Evolutionary conservation across 1,140 invertebrate genomes (phyloP).

Genomic region (Pseudomyrmex cubaensis): DNA sequence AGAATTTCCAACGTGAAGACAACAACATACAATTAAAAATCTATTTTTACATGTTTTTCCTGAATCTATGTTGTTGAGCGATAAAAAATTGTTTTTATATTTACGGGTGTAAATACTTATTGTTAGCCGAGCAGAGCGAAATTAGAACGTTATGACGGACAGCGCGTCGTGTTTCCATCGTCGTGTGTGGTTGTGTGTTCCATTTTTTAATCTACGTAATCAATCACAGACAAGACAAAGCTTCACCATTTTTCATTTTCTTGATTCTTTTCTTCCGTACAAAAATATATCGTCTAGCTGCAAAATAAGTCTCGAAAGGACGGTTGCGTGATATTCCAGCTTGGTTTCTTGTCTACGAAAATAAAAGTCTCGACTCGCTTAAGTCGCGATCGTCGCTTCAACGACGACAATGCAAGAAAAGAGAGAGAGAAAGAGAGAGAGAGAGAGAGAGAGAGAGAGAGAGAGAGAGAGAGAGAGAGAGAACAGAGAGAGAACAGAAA

Average conservation of each 20-base stretch:
- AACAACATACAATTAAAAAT: neutral
- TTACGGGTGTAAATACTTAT: too few relatives aligned
- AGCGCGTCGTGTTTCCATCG: too few relatives aligned
- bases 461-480: neutral
- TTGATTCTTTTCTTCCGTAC: neutral
- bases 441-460: neutral
- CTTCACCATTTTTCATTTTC: neutral
- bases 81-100: neutral
- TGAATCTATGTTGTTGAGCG: too few relatives aligned
- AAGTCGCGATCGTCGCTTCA: neutral
- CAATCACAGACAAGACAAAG: too few relatives aligned
- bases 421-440: neutral
- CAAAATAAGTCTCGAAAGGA: constrained; percentile 32
- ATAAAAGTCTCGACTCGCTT: constrained; percentile 47
- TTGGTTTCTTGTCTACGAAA: constrained; percentile 58
- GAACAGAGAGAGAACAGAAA: neutral
- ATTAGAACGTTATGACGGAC: too few relatives aligned
- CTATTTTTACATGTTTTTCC: too few relatives aligned
- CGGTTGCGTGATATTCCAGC: constrained; percentile 34
- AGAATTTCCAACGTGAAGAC: neutral
- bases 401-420: neutral
- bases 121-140: too few relatives aligned
- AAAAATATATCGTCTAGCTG: neutral
- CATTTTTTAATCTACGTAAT: too few relatives aligned
- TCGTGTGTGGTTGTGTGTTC: too few relatives aligned